phyloP scores from a whole-genome alignment of 2,797 vertebrate genomes.

The Danio jaintianensis region DNA sequence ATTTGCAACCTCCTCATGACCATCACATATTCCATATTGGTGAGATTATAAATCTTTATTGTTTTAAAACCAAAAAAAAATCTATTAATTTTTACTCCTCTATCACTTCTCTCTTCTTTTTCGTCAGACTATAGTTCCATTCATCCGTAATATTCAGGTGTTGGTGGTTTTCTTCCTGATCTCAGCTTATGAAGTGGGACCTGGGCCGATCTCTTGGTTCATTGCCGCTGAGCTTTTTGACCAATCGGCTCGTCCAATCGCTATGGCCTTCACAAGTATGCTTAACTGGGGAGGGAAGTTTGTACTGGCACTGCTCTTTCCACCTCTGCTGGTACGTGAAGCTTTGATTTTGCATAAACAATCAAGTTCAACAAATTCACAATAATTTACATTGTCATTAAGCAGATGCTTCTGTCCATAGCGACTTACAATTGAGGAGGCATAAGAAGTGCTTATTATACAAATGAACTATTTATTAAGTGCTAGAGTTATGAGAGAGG shows the following conservation, averaged over 20 bases:
- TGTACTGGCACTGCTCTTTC: constrained; percentile 74
- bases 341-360: not conserved
- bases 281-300: constrained; percentile 80
- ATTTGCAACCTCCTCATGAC: constrained; percentile 78
- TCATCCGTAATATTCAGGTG: constrained; percentile 72
- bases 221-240: constrained; percentile 78
- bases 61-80: not conserved
- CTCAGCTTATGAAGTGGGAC: constrained; percentile 74
- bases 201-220: constrained; percentile 78
- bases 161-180: constrained; percentile 75
- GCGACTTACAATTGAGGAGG: no score
- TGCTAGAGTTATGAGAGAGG: no score
- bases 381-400: no score
- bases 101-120: not conserved
- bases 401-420: no score
- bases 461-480: no score
- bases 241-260: constrained; percentile 68
- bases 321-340: constrained; percentile 62
- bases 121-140: constrained; percentile 67
- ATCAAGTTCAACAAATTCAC: no score
- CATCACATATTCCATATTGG: constrained; percentile 75
- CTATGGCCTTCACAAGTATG: constrained; percentile 81
- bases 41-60: constrained; percentile 57
- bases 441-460: no score
- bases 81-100: not conserved